Evolutionary conservation across 2,888 invertebrate genomes (phyloP), one percentile per base, ranked within the genome.

Genomic region (Agrotis exclamationis): DNA sequence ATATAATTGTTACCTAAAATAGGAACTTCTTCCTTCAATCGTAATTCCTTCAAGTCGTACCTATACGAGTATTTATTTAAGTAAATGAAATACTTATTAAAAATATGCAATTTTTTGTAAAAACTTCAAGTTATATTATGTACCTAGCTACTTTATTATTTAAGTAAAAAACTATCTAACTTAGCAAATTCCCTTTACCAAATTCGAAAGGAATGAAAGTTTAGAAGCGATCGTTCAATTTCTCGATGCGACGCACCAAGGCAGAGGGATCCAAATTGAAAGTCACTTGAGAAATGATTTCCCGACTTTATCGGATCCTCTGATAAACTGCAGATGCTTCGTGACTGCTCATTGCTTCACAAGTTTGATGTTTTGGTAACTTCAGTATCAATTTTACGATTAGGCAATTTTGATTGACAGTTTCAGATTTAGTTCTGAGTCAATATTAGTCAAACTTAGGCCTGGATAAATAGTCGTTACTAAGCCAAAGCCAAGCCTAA

Each of bases 231-330:
- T 79, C 78, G 75, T 79, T 79, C 79, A 79, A 66, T 74, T 70
- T 70, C 62, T 79, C 73, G 79, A 83, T 81, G 79, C 74, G 69
- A 80, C 80, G 83, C 81, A 79, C 80, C 74, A 76, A 79, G 81
- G 79, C 77, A 74, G 76, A 78, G 84, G 87, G 83, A 85, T 76
- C 82, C 82, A 85, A 90, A 90, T 88, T 87, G 88, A 89, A 90
- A 88, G 88, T 88, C 89, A 90, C 88, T 89, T 88, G 89, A 90
- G 86, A 88, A 90, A 90, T 89, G 84, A 86, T 89, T 88, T 86
- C 78, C 79, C 70, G 74, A 84, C 83, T 87, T 86, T 84, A 86
- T 87, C 76, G 74, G 74, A 73, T 81, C 65, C 71, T 71, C 71
- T 68, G 77, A 79, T 66, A 79, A 79, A 79, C 78, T 79, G 74